Evolutionary conservation across 2,113 vertebrate species (phyloP), one percentile per base, ranked within the genome.

Genomic region (Clupea harengus): DNA sequence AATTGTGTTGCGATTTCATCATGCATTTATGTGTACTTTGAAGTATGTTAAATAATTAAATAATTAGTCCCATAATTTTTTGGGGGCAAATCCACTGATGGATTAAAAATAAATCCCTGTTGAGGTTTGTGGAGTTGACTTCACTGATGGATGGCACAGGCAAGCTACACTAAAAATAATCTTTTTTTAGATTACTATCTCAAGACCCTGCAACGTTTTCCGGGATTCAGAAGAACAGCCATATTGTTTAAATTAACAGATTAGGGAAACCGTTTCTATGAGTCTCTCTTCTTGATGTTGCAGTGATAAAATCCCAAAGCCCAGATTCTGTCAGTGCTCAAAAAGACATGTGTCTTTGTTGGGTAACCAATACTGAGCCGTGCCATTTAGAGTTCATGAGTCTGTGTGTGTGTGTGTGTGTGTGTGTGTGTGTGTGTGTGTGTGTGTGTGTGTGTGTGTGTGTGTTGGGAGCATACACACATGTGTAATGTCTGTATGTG

Each of bases 181-280:
- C 72, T 78, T 39, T 11, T 78, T 32, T 39, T 39, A 78, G 72
- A 78, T 78, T 32, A 44, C 17, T 78, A 78, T 78, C 72, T 39
- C 72, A 39, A 32, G 28, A 4, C 72, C 5, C 28, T 78, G 11
- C 39, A 28, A 39, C 32, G 15, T 78, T 78, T 17, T 32, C 72
- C 39, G 72, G 28, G 72, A 78, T 78, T 78, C 32, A 39, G 13
- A 6, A 32, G 13, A 10, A 4, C 28, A 15, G 11, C 72, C 72
- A 78, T 44, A 78, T 32, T 78, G 72, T 78, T 78, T 78, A 78
- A 78, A 4, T 78, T 78, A 78, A 78, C 13, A 78, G 72, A 78
- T 78, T 78, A 78, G 72, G 32, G 28, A 32, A 18, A 78, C 0
- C 10, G 72, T 44, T 32, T 44, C 2, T 78, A 15, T 32, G 72